Conservation (phyloP, 2,888 invertebrate species). For the Eupeodes luniger region DNA sequence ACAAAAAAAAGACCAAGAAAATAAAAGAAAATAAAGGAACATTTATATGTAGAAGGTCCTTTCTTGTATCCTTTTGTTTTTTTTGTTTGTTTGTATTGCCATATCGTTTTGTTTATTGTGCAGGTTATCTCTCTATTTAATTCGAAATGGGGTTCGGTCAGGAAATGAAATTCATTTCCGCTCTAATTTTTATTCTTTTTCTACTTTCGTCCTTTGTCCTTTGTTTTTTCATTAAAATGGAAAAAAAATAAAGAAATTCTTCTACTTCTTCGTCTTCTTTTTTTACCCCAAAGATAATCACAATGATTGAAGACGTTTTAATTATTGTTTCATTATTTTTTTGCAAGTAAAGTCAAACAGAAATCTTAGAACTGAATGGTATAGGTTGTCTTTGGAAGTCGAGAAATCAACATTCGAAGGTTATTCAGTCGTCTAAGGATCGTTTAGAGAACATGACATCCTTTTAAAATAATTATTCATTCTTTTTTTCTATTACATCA, state of each 20-base stretch:
- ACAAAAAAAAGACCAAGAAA: conserved; percentile 19
- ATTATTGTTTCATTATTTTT: conserved; percentile 49
- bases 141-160: conserved; percentile 70
- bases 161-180: conserved; percentile 76
- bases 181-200: conserved; percentile 60
- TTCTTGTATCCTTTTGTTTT: conserved; percentile 65
- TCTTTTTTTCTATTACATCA: conserved; percentile 18
- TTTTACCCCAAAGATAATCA: conserved; percentile 44
- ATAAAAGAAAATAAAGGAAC: conserved; percentile 7
- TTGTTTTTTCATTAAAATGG: conserved; percentile 36
- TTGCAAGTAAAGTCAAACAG: background rate
- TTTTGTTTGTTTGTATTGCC: conserved; percentile 9
- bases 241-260: conserved; percentile 25
- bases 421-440: background rate
- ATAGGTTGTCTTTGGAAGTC: too few relatives aligned
- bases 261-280: conserved; percentile 15
- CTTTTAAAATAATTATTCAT: conserved; percentile 18
- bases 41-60: conserved; percentile 48
- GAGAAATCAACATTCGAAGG: too few relatives aligned
- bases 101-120: conserved; percentile 64
- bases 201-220: conserved; percentile 27
- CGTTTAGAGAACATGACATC: background rate
- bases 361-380: background rate
- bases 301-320: conserved; percentile 70
- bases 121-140: conserved; percentile 68